Evolutionary conservation across 2,888 invertebrate genomes (phyloP).

Genomic region (Mesoligia furuncula): DNA sequence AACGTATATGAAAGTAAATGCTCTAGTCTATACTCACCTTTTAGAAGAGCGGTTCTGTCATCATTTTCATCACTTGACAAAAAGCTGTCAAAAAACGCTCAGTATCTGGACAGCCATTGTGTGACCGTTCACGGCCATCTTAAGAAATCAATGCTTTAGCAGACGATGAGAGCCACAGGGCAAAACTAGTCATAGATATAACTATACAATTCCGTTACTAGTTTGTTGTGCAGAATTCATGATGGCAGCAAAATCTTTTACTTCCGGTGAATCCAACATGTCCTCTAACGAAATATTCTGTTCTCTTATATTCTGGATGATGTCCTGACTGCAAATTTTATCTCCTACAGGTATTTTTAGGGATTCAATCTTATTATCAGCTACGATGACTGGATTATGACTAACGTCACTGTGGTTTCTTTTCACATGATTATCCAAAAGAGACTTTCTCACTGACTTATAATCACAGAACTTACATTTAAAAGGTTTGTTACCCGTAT

Average conservation of each 20-base stretch:
- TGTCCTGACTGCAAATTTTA: slow-evolving; percentile 17
- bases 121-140: not conserved
- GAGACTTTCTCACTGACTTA: slow-evolving; percentile 72
- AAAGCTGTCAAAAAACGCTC: not conserved
- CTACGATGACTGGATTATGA: slow-evolving; percentile 65
- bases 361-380: slow-evolving; percentile 73
- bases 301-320: slow-evolving; percentile 43
- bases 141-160: not conserved
- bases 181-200: not conserved
- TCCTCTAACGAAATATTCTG: slow-evolving; percentile 46
- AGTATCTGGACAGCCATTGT: not conserved
- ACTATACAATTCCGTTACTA: not conserved
- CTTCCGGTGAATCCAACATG: slow-evolving; percentile 24
- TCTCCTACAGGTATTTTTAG: slow-evolving; percentile 65
- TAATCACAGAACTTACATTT: slow-evolving; percentile 77
- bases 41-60: not conserved
- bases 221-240: slow-evolving; percentile 9
- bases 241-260: slow-evolving; percentile 13
- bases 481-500: slow-evolving; percentile 80
- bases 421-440: slow-evolving; percentile 76
- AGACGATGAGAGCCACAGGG: not conserved
- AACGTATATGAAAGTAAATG: no score
- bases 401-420: slow-evolving; percentile 71
- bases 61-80: not conserved
- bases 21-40: no score